Evolutionary conservation across 2,888 invertebrate genomes (phyloP).

Genomic region (Drosophila fungiperda): DNA sequence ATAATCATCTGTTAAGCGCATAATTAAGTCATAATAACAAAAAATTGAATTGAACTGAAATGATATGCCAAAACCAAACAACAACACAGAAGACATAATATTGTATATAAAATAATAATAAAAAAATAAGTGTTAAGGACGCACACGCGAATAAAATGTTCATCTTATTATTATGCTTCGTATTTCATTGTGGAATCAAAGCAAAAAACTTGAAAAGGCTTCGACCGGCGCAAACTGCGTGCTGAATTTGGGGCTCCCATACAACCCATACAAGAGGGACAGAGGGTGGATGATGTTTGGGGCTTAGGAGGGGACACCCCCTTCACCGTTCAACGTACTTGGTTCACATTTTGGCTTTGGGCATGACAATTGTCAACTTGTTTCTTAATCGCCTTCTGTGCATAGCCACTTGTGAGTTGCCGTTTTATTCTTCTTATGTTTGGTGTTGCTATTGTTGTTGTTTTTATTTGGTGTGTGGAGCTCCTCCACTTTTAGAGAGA

Average conservation of each 20-base stretch:
- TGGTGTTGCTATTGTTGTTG: constrained; percentile 12
- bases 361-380: constrained; percentile 73
- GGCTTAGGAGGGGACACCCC: background rate
- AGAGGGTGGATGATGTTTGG: background rate
- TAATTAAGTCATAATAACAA: constrained; percentile 79
- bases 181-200: constrained; percentile 74
- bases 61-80: constrained; percentile 67
- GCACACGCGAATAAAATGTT: constrained; percentile 66
- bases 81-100: constrained; percentile 13
- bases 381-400: constrained; percentile 76
- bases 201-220: constrained; percentile 67
- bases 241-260: constrained; percentile 41
- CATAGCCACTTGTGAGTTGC: constrained; percentile 72
- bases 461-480: constrained; percentile 23
- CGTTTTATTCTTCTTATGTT: constrained; percentile 49
- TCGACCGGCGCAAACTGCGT: constrained; percentile 57
- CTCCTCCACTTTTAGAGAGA: constrained; percentile 24
- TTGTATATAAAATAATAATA: constrained; percentile 14
- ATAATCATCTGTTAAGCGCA: constrained; percentile 67
- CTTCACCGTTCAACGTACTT: constrained; percentile 1
- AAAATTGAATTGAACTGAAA: constrained; percentile 44
- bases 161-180: constrained; percentile 73
- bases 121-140: constrained; percentile 14
- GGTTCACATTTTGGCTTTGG: constrained; percentile 31
- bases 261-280: background rate